Percentiles rank a stretch among this genome's conserved stretches.
Conservation (phyloP, 2,888 invertebrate genomes). For the Agriotes lineatus region DNA sequence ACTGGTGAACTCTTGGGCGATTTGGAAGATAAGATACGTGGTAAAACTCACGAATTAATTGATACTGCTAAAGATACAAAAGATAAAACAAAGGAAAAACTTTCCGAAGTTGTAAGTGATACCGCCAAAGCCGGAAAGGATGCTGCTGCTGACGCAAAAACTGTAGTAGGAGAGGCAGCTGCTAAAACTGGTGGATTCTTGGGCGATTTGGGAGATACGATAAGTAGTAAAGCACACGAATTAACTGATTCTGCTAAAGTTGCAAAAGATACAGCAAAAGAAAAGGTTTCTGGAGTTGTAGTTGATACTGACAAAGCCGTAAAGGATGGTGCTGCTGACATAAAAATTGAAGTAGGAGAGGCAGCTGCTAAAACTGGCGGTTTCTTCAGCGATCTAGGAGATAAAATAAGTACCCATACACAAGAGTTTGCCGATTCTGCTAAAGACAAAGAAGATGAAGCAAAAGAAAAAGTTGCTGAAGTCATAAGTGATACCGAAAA, state of each 20-base stretch:
- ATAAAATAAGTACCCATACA: conserved; percentile 39
- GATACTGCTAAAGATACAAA: conserved; percentile 36
- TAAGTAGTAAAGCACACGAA: conserved; percentile 39
- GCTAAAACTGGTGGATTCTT: conserved; percentile 45
- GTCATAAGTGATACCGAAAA: conserved; percentile 17
- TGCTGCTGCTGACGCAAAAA: not conserved
- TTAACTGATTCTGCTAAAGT: conserved; percentile 34
- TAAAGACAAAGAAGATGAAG: conserved; percentile 24
- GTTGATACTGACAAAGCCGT: conserved; percentile 3
- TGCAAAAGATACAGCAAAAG: conserved; percentile 11
- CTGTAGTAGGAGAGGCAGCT: conserved; percentile 17
- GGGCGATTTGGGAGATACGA: conserved; percentile 38
- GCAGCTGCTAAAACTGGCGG: conserved; percentile 29
- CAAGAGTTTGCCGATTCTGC: conserved; percentile 23
- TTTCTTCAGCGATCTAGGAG: conserved; percentile 42
- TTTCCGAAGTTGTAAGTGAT: conserved; percentile 23
- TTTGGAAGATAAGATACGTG: conserved; percentile 40
- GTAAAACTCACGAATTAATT: conserved; percentile 29
- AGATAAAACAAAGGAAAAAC: conserved; percentile 19
- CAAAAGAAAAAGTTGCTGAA: not conserved
- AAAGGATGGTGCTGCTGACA: conserved; percentile 4
- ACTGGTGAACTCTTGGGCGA: conserved; percentile 44
- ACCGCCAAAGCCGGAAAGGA: conserved; percentile 13
- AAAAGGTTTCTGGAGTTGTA: conserved; percentile 23
- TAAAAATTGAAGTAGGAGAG: not conserved